These are phyloP conservation scores for Rhorus exstirpatorius DNA, from an alignment of 2,888 invertebrate genomes.

Conservation along the genomic window DNA sequence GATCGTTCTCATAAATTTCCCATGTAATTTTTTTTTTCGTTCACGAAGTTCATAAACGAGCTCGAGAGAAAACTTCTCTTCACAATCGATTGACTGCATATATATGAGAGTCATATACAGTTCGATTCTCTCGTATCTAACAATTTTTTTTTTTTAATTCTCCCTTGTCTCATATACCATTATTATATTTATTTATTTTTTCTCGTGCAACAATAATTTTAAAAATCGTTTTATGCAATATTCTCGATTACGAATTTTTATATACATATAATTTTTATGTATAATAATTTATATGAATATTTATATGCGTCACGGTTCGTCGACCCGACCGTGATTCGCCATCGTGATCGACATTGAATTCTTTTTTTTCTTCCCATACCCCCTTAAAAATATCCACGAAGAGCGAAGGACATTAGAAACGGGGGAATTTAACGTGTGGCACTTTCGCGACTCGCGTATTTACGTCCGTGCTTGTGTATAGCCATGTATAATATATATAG, in stretches of 20 bases:
- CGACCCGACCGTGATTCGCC: slow-evolving; percentile 66
- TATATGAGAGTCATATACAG: background rate
- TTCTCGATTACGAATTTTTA: background rate
- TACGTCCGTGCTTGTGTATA: background rate
- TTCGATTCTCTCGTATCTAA: background rate
- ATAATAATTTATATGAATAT: background rate
- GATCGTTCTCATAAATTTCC: slow-evolving; percentile 42
- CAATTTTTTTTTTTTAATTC: background rate
- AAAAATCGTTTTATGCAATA: background rate
- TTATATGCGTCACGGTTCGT: slow-evolving; percentile 19
- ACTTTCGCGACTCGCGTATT: slow-evolving; percentile 65
- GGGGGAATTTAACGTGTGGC: slow-evolving; percentile 56
- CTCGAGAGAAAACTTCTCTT: slow-evolving; percentile 27
- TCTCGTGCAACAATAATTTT: background rate
- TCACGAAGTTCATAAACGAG: background rate
- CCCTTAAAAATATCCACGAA: slow-evolving; percentile 16
- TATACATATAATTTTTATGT: background rate
- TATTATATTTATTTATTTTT: slow-evolving; percentile 5
- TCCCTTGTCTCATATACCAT: background rate
- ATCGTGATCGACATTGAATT: slow-evolving; percentile 65
- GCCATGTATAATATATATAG: too few relatives aligned
- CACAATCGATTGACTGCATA: slow-evolving; percentile 44
- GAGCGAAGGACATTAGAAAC: slow-evolving; percentile 59
- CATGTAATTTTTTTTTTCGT: slow-evolving; percentile 16
- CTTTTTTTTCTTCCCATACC: slow-evolving; percentile 1